Conservation (phyloP, 2,797 vertebrate species). For the Hirundo rustica region DNA sequence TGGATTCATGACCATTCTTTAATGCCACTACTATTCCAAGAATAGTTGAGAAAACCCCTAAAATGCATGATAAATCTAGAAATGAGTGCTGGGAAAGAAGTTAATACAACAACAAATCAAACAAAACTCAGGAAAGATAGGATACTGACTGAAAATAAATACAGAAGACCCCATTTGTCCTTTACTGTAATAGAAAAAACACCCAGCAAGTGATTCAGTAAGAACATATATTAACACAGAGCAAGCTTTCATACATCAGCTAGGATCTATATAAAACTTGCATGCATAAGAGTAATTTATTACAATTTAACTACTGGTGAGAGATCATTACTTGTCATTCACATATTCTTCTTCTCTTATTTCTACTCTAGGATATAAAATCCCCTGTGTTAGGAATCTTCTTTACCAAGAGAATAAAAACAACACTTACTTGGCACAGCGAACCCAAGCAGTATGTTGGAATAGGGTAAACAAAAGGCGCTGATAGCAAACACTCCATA, state of each 20-base stretch:
- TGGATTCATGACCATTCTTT: neutral
- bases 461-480: slow-evolving; percentile 86
- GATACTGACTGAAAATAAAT: neutral
- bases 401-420: neutral
- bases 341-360: neutral
- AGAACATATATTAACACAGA: neutral
- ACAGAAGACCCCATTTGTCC: neutral
- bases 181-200: neutral
- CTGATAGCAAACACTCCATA: slow-evolving; percentile 86
- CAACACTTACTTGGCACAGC: slow-evolving; percentile 87
- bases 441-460: slow-evolving; percentile 91
- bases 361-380: neutral
- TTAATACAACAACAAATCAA: neutral
- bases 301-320: neutral
- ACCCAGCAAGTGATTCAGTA: neutral
- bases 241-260: neutral
- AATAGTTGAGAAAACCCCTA: neutral
- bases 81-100: neutral
- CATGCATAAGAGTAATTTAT: neutral
- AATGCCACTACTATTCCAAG: neutral
- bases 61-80: neutral
- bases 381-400: neutral
- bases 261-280: neutral
- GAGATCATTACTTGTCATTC: neutral
- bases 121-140: neutral